Conservation (phyloP, 2,888 invertebrate species). For the Agrotis ipsilon region DNA sequence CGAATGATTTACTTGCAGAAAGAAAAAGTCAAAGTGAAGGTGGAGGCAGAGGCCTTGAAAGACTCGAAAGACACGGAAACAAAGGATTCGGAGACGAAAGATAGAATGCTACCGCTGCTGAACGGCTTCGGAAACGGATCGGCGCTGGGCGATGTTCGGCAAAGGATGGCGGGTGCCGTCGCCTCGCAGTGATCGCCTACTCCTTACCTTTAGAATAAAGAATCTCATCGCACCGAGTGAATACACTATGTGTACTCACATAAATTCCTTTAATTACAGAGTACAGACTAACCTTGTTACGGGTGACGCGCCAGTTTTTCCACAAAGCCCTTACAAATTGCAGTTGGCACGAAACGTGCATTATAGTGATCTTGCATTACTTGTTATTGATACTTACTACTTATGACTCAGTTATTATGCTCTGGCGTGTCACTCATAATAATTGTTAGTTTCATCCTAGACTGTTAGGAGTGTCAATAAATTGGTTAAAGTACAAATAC, state of each 20-base stretch:
- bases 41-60: constrained; percentile 73
- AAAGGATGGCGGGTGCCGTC: constrained; percentile 87
- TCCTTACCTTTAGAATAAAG: constrained; percentile 53
- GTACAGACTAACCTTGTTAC: constrained; percentile 57
- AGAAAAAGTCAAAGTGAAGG: constrained; percentile 75
- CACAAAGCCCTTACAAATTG: constrained; percentile 50
- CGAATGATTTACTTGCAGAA: constrained; percentile 64
- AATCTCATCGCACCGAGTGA: constrained; percentile 59
- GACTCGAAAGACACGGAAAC: constrained; percentile 29
- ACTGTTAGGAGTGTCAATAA: constrained; percentile 32
- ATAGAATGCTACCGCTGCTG: constrained; percentile 82
- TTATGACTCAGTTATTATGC: constrained; percentile 38
- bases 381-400: constrained; percentile 45
- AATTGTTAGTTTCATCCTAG: constrained; percentile 26
- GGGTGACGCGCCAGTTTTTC: constrained; percentile 48
- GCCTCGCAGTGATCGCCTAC: constrained; percentile 82
- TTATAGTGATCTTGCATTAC: constrained; percentile 54
- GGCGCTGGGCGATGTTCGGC: constrained; percentile 83
- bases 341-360: constrained; percentile 59
- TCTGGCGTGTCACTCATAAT: constrained; percentile 38
- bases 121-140: constrained; percentile 87
- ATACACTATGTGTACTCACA: constrained; percentile 59
- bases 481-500: constrained; percentile 61
- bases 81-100: constrained; percentile 75
- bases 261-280: constrained; percentile 55